These are phyloP conservation scores for Salvelinus namaycush DNA, from an alignment of 2,113 vertebrate species.

Conservation along the genomic window DNA sequence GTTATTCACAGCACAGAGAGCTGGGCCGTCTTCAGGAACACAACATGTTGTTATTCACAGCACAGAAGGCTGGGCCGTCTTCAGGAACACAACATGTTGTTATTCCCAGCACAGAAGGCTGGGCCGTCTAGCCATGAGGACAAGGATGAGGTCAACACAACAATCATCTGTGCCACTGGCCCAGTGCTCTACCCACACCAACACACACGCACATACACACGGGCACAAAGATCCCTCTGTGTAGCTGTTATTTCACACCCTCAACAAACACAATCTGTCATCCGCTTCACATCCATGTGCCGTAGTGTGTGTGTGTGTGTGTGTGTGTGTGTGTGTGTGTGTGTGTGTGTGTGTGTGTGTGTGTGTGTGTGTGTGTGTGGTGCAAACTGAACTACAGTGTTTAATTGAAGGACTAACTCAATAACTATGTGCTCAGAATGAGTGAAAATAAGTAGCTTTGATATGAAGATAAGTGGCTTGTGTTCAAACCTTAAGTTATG, in stretches of 20 bases:
- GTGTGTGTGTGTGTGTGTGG: no score
- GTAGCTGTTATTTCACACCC: slow-evolving; percentile 58
- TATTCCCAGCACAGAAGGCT: background rate
- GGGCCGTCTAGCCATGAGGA: slow-evolving; percentile 39
- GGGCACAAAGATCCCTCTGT: slow-evolving; percentile 74
- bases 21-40: slow-evolving; percentile 24
- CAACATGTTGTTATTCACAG: slow-evolving; percentile 14
- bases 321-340: no score
- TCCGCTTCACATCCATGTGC: no score
- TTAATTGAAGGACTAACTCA: no score
- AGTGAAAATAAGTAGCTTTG: no score
- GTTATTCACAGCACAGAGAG: slow-evolving; percentile 8
- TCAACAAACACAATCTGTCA: slow-evolving; percentile 13
- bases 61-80: background rate
- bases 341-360: no score
- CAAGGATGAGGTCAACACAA: slow-evolving; percentile 60
- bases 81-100: slow-evolving; percentile 34
- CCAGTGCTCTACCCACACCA: background rate
- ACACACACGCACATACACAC: slow-evolving; percentile 35
- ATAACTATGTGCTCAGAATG: no score
- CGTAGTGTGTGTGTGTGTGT: no score
- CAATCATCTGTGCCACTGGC: slow-evolving; percentile 55
- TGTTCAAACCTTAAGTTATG: no score
- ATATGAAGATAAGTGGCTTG: no score
- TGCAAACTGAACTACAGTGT: no score